These are phyloP conservation scores for Nyctibius grandis DNA, from an alignment of 2,797 vertebrate genomes.

Conservation along the genomic window DNA sequence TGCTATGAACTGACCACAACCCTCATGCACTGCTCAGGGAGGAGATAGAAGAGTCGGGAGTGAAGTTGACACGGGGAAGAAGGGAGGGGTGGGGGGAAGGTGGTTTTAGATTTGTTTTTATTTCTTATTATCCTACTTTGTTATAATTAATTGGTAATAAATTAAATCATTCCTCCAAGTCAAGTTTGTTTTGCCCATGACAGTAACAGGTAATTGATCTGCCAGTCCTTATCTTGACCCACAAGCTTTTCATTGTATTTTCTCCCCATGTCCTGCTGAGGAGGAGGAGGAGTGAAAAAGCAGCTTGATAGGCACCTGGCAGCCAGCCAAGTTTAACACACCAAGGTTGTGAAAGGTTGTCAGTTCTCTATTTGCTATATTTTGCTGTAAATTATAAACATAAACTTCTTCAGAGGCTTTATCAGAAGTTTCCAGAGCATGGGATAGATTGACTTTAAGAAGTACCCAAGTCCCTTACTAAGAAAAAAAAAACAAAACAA, in stretches of 20 bases:
- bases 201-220: neutral
- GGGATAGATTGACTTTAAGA: neutral
- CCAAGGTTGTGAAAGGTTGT: neutral
- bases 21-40: accelerated
- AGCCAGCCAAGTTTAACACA: neutral
- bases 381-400: neutral
- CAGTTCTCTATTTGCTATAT: neutral
- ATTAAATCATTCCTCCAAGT: neutral
- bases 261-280: neutral
- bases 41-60: accelerated
- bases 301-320: neutral
- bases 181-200: neutral
- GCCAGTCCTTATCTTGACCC: neutral
- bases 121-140: neutral
- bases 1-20: accelerated
- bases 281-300: neutral
- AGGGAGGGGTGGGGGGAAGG: accelerated
- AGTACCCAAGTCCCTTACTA: neutral
- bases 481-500: neutral
- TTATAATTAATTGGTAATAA: neutral
- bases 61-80: neutral
- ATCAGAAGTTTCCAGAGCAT: neutral
- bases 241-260: neutral
- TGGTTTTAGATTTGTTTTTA: neutral
- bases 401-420: neutral